Evolutionary conservation across 2,888 invertebrate species (phyloP).

Genomic region (Philhelius pedissequus): DNA sequence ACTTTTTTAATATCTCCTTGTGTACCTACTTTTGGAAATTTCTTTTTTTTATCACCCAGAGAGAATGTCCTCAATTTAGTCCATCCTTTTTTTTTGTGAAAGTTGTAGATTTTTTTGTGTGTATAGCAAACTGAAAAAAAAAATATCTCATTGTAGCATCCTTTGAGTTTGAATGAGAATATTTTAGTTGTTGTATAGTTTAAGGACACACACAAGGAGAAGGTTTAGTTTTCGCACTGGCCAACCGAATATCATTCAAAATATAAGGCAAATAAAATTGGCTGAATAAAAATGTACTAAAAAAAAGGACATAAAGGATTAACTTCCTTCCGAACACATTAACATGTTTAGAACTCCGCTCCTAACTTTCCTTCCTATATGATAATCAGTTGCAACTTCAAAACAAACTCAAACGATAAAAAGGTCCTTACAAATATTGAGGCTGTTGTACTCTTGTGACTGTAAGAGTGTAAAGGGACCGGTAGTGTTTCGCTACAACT

Average conservation of each 20-base stretch:
- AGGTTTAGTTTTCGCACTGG: conserved; percentile 7
- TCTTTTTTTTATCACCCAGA: conserved; percentile 3
- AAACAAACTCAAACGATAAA: not conserved
- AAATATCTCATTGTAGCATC: conserved; percentile 33
- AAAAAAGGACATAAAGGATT: conserved; percentile 29
- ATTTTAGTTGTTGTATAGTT: not conserved
- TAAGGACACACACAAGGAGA: not conserved
- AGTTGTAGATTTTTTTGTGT: not conserved
- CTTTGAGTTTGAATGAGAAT: conserved; percentile 41
- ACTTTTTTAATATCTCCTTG: conserved; percentile 66
- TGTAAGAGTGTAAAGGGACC: not conserved
- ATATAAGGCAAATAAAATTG: not conserved
- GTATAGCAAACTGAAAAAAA: not conserved
- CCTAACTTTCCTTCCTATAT: conserved; percentile 17
- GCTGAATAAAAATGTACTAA: too few species aligned
- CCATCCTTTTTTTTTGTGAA: not conserved
- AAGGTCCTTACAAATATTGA: conserved; percentile 27
- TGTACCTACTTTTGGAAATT: conserved; percentile 30
- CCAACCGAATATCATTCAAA: not conserved
- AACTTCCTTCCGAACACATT: conserved; percentile 24
- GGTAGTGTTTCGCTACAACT: not conserved
- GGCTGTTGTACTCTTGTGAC: conserved; percentile 20
- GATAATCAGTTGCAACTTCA: conserved; percentile 31
- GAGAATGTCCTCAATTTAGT: conserved; percentile 59
- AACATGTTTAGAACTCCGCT: not conserved